Evolutionary conservation across 2,797 vertebrate genomes (phyloP), one percentile per base, ranked within the genome.

Genomic region (Tapirus indicus): DNA sequence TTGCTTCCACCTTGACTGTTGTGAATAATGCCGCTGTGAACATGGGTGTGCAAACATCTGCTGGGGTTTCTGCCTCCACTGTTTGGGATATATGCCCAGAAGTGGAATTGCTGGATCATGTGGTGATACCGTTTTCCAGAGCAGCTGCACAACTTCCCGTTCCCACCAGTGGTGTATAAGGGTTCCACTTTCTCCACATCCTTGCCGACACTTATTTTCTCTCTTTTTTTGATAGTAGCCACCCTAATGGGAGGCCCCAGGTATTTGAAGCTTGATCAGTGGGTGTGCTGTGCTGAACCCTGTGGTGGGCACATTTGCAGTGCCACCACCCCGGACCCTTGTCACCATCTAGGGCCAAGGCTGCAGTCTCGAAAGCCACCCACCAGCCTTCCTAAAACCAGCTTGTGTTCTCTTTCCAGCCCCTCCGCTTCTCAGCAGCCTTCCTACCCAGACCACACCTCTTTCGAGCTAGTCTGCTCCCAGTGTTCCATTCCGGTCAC

Each of bases 31-130:
- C 25, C 21, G 3, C 44, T 41, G 0, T 13, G 75, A 12, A 10
- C 7, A 0, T 5, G 10, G 66, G 11, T 3, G 7, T 64, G 35
- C 32, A 18, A 1, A 18, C 6, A 17, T 7, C 60, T 14, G 5
- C 25, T 47, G 9, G 23, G 7, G 52, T 25, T 49, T 35, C 75
- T 47, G 21, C 72, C 21, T 58, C n/a, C 44, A 35, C 25, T 52
- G 49, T 52, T 86, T 47, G 18, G 29, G 38, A 5, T 54, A 47
- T 7, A 29, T 12, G 14, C 32, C 23, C 38, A 77, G 52, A 78
- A 9, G 16, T 9, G 35, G n/a, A 14, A 7, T 27, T 69, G 52
- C 18, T 58, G 27, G 64, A 7, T 62, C 69, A 0, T 2, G 12
- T 2, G 44, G 2, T 44, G 2, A 17, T 10, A 0, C 41, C 11